These are phyloP conservation scores for Stenichneumon culpator DNA, from an alignment of 2,888 invertebrate species.

Conservation along the genomic window DNA sequence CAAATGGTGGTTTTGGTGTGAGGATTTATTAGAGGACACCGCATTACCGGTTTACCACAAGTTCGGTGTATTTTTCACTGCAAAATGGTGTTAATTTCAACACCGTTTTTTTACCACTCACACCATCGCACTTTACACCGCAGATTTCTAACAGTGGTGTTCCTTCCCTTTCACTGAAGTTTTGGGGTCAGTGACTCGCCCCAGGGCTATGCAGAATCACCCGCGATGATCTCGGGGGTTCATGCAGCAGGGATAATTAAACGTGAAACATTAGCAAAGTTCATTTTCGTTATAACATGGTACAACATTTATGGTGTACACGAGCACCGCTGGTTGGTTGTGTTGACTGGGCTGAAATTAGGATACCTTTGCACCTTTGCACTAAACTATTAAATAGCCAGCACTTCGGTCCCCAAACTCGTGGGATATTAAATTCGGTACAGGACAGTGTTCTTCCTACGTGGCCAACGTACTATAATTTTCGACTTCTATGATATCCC, in stretches of 20 bases:
- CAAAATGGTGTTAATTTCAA: too few relatives aligned
- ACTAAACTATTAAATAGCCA: constrained; percentile 47
- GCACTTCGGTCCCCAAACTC: constrained; percentile 31
- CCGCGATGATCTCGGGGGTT: constrained; percentile 2
- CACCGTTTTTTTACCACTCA: too few relatives aligned
- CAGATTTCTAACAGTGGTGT: neutral
- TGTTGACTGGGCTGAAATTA: constrained; percentile 4
- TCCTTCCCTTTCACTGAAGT: constrained; percentile 9
- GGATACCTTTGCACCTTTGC: constrained; percentile 22
- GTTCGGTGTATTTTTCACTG: too few relatives aligned
- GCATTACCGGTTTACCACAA: too few relatives aligned
- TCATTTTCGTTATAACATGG: constrained; percentile 34
- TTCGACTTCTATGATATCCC: constrained; percentile 57
- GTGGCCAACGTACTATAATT: constrained; percentile 24
- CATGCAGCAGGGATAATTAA: constrained; percentile 30
- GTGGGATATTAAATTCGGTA: neutral
- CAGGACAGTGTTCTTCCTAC: neutral
- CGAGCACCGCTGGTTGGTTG: neutral
- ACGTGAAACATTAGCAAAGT: constrained; percentile 44
- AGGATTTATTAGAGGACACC: too few relatives aligned
- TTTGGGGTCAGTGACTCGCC: constrained; percentile 24
- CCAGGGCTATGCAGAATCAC: constrained; percentile 6
- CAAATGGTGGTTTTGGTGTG: too few relatives aligned
- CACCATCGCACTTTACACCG: too few relatives aligned
- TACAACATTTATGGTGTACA: neutral